phyloP scores from a whole-genome alignment of 2,113 vertebrate species.

The Ibidorhyncha struthersii region DNA sequence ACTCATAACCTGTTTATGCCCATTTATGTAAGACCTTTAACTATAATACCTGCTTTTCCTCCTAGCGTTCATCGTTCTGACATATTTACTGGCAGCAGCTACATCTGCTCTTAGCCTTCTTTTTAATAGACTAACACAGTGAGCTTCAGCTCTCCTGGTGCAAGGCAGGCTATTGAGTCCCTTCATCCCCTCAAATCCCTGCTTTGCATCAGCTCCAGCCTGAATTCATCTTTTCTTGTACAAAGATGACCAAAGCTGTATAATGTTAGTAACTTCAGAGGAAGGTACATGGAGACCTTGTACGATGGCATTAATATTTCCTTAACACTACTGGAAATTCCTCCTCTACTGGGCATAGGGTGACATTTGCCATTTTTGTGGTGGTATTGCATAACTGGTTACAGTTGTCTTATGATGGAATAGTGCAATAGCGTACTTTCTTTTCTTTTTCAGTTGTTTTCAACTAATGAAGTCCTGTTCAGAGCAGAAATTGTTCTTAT shows the following conservation, averaged over 20 bases:
- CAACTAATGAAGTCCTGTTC: neutral
- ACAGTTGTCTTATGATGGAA: neutral
- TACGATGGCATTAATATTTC: neutral
- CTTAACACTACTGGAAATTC: neutral
- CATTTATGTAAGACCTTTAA: neutral
- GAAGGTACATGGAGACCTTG: neutral
- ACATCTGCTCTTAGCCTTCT: neutral
- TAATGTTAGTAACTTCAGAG: neutral
- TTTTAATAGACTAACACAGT: neutral
- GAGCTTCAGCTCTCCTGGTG: neutral
- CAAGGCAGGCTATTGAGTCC: neutral
- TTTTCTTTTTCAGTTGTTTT: neutral
- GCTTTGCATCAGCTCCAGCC: neutral
- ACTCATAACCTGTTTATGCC: neutral
- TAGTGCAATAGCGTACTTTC: neutral
- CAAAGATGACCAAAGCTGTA: neutral
- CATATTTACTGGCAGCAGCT: neutral
- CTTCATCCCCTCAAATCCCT: neutral
- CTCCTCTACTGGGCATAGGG: neutral
- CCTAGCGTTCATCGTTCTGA: neutral
- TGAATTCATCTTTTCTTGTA: neutral
- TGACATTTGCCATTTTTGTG: neutral
- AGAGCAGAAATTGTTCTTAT: neutral
- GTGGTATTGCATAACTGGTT: neutral
- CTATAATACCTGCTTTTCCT: conserved; percentile 8